Evolutionary conservation across 2,113 vertebrate species (phyloP), one percentile per base, ranked within the genome.

Genomic region (Bufo gargarizans): DNA sequence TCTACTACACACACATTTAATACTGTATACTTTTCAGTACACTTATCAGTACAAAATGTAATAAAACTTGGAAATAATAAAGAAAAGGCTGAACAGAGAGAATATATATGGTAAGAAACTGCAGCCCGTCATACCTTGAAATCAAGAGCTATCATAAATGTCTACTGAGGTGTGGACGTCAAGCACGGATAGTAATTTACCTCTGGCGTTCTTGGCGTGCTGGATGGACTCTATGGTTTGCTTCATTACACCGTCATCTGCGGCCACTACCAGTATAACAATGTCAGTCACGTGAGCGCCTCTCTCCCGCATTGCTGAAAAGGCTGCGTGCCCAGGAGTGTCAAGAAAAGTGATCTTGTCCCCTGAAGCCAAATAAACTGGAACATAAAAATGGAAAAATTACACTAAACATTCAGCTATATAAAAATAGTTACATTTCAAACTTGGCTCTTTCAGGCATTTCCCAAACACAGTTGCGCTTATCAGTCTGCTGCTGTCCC

Each of bases 331-430:
- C 14, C 98, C 98, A 0, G 98, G 98, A 3, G 98, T 99, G 93
- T 99, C 98, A 33, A 99, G 95, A 91, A 99, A 99, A n/a, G 98
- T 99, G 90, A 99, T 97, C 91, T 91, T 96, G 79, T 99, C 97
- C n/a, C 98, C 98, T 86, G 98, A 96, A 20, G 96, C 95, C 90
- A 99, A 93, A 91, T 94, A 93, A 47, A 99, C 98, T 99, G 74
- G 69, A 78, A 92, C 20, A 86, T 91, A 71, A 8, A 77, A 14
- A 22, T 12, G n/a, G 43, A 47, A 61, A 22, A 3, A 77, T 19
- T 2, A 16, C 8, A 47, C 49, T 6, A 76, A 76, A 76, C 72
- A 76, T 43, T 43, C 22, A 71, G 67, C 67, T 33, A 69, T 69
- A 13, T 69, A 33, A 33, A 33, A 33, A 33, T 33, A 33, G 33